Conservation (phyloP, 2,888 invertebrate genomes). For the Lamproptera curius region DNA sequence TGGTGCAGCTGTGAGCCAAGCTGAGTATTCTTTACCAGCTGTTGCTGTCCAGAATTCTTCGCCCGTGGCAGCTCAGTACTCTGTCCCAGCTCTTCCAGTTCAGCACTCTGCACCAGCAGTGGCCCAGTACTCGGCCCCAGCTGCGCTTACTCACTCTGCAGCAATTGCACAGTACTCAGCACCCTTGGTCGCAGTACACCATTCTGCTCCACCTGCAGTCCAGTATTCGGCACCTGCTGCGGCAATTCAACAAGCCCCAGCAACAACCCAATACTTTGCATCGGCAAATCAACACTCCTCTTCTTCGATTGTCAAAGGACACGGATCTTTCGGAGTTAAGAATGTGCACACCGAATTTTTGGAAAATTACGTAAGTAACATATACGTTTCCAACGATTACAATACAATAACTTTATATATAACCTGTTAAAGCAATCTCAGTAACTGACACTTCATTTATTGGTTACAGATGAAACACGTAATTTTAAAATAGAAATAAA, state of each 20-base stretch:
- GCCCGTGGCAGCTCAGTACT: constrained; percentile 32
- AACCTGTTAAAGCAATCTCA: too few relatives aligned
- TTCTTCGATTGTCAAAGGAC: constrained; percentile 24
- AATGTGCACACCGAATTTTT: constrained; percentile 79
- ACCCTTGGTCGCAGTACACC: constrained; percentile 25
- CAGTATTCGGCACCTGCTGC: constrained; percentile 26
- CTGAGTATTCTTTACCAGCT: constrained; percentile 26
- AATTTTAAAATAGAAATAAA: background rate
- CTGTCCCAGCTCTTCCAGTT: constrained; percentile 23
- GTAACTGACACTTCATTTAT: too few relatives aligned
- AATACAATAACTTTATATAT: background rate
- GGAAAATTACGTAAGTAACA: constrained; percentile 80
- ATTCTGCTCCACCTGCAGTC: constrained; percentile 22
- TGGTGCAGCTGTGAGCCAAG: background rate
- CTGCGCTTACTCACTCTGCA: constrained; percentile 18
- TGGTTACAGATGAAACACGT: background rate
- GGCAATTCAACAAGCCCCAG: constrained; percentile 27
- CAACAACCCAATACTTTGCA: constrained; percentile 15
- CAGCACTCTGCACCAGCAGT: constrained; percentile 43
- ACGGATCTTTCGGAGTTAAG: constrained; percentile 51
- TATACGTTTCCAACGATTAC: too few relatives aligned
- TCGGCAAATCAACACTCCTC: constrained; percentile 20
- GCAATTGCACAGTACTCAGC: constrained; percentile 21
- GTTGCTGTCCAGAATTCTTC: constrained; percentile 29
- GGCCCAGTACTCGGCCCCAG: constrained; percentile 22